A percentile compares a stretch with the other conserved stretches of the same genome.
Conservation (phyloP, 1,140 invertebrate genomes). For the Theocolax elegans region DNA sequence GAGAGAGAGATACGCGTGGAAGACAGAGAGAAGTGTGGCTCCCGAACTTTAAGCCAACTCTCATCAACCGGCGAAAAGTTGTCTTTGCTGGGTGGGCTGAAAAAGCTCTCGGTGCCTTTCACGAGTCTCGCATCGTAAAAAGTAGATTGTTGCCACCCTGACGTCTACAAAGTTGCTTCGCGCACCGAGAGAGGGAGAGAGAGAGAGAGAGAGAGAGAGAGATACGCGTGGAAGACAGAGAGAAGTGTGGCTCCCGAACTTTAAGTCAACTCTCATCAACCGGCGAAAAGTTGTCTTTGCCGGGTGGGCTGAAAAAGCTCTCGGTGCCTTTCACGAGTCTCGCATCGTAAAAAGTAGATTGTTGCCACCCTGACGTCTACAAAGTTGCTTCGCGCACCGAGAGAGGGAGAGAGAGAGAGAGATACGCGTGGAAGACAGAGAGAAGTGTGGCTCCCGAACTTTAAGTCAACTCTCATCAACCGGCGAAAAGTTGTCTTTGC, state of each 20-base stretch:
- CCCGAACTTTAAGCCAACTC: background rate
- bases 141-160: background rate
- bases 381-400: background rate
- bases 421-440: no score
- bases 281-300: no score
- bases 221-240: no score
- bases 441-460: background rate
- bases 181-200: no score
- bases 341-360: background rate
- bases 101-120: conserved; percentile 6
- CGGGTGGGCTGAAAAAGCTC: no score
- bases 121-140: background rate
- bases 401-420: background rate
- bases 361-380: background rate
- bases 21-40: background rate
- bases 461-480: background rate
- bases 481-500: background rate
- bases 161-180: background rate
- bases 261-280: no score
- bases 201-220: background rate
- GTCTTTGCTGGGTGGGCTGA: background rate
- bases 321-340: background rate
- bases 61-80: background rate
- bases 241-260: no score
- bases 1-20: background rate